A percentile compares a stretch with the other conserved stretches of the same genome.
Conservation (phyloP, 2,797 vertebrate species). For the Lindbergichthys nudifrons region DNA sequence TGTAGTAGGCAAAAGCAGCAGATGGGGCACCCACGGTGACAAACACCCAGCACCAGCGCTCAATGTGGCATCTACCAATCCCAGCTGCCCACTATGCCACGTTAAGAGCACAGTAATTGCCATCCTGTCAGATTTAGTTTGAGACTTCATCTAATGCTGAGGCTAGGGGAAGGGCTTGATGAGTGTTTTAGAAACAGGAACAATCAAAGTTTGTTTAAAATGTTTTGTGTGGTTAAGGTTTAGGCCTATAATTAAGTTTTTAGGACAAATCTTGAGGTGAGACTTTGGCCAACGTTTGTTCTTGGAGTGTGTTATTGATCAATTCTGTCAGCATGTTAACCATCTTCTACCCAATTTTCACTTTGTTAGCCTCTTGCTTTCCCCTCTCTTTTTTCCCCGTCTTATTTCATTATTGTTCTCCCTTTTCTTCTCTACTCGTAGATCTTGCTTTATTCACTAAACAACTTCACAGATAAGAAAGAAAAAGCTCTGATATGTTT, state of each 20-base stretch:
- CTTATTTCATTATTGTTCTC: conserved; percentile 33
- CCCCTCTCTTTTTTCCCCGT: conserved; percentile 26
- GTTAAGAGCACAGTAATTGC: conserved; percentile 77
- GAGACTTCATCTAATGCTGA: conserved; percentile 68
- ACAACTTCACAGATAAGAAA: conserved; percentile 37
- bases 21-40: conserved; percentile 62
- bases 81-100: conserved; percentile 65
- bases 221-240: conserved; percentile 56
- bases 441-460: conserved; percentile 43
- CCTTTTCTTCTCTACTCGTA: conserved; percentile 34
- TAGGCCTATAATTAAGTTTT: conserved; percentile 73
- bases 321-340: conserved; percentile 54
- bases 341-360: conserved; percentile 39
- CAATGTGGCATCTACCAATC: conserved; percentile 71
- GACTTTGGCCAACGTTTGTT: conserved; percentile 43
- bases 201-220: conserved; percentile 75
- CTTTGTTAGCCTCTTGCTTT: conserved; percentile 38
- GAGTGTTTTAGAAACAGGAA: conserved; percentile 65
- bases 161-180: conserved; percentile 55
- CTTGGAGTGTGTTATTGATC: conserved; percentile 69
- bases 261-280: conserved; percentile 68
- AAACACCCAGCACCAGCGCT: conserved; percentile 60
- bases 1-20: conserved; percentile 46
- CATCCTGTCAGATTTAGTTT: conserved; percentile 76
- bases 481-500: conserved; percentile 24